Percentiles rank a stretch among this genome's conserved stretches.
Evolutionary conservation across 1,140 invertebrate species (phyloP).

Genomic region (Drosophila tani): DNA sequence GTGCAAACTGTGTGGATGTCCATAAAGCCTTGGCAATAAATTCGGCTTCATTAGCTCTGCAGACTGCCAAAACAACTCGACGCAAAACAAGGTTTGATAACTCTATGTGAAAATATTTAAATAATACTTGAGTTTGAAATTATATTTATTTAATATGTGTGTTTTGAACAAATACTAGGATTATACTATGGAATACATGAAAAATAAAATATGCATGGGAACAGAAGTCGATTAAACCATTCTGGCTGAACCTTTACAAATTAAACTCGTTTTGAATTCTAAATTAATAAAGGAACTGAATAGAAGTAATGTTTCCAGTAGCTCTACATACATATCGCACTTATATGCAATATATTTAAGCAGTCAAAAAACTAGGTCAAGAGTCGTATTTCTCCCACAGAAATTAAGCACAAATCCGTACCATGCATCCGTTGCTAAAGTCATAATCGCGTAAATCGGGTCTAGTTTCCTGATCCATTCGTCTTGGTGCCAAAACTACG

Average conservation of each 20-base stretch:
- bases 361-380: background rate
- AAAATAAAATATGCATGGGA: background rate
- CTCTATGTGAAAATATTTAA: background rate
- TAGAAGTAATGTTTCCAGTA: background rate
- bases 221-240: background rate
- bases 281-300: background rate
- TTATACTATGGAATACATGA: too few species aligned
- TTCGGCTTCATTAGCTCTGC: constrained; percentile 61
- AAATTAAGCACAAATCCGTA: background rate
- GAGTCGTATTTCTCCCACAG: background rate
- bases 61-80: constrained; percentile 25
- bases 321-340: background rate
- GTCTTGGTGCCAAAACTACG: constrained; percentile 31
- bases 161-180: background rate
- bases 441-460: constrained; percentile 36
- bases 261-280: background rate
- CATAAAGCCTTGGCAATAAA: constrained; percentile 67
- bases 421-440: constrained; percentile 36
- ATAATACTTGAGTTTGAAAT: background rate
- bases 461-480: constrained; percentile 43
- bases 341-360: background rate
- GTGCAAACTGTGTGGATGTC: constrained; percentile 60
- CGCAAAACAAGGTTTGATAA: constrained; percentile 21
- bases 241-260: background rate
- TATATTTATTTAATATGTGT: background rate